phyloP scores from a whole-genome alignment of 2,888 invertebrate species.

The Harpalus rufipes region DNA sequence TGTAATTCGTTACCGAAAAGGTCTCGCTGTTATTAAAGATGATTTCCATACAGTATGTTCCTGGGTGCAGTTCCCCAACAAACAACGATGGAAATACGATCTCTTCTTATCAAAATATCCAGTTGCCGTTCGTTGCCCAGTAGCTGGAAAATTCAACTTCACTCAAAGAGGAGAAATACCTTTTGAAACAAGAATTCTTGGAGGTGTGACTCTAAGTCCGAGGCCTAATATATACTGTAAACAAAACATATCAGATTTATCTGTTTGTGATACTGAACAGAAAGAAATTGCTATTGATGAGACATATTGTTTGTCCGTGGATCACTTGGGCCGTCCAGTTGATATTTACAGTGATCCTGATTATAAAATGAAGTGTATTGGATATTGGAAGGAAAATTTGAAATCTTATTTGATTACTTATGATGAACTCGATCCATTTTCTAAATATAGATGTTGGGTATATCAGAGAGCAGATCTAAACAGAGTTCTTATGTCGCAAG shows the following conservation, averaged over 20 bases:
- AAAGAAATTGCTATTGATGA: conserved; percentile 97
- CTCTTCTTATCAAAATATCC: conserved; percentile 92
- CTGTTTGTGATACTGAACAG: conserved; percentile 96
- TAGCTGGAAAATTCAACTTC: conserved; percentile 98
- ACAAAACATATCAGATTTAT: conserved; percentile 95
- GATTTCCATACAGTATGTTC: conserved; percentile 96
- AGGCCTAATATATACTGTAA: conserved; percentile 95
- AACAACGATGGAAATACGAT: conserved; percentile 92
- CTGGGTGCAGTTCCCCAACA: conserved; percentile 94
- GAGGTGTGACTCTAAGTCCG: conserved; percentile 96
- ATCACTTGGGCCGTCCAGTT: conserved; percentile 95
- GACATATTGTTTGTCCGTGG: conserved; percentile 97
- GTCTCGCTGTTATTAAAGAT: conserved; percentile 92
- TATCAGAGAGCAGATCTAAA: conserved; percentile 97
- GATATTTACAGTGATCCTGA: conserved; percentile 98
- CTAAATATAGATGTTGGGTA: conserved; percentile 98
- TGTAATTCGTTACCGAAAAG: conserved; percentile 93
- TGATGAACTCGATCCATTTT: conserved; percentile 96
- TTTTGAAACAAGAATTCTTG: conserved; percentile 95
- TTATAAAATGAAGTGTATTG: conserved; percentile 97
- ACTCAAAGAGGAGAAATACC: conserved; percentile 93
- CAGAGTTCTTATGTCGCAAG: conserved; percentile 88
- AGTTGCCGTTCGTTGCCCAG: conserved; percentile 94
- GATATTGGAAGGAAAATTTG: conserved; percentile 98
- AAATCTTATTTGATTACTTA: conserved; percentile 97